Conservation (phyloP, 2,797 vertebrate species). For the Lophotriccus pileatus region DNA sequence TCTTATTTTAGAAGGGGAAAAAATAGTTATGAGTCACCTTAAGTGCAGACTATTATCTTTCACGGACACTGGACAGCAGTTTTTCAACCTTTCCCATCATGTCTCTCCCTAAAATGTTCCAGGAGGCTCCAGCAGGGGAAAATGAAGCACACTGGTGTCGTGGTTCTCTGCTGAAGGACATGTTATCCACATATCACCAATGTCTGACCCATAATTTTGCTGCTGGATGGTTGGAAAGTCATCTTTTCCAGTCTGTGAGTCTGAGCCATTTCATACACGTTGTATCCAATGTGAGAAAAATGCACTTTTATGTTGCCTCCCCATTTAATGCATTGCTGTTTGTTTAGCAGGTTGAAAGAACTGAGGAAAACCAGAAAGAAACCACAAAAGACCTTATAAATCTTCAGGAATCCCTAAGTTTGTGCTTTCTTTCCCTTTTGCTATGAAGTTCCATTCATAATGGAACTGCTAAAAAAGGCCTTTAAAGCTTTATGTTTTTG, state of each 20-base stretch:
- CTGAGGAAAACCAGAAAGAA: neutral
- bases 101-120: neutral
- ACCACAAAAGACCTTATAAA: neutral
- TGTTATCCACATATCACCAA: no score
- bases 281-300: neutral
- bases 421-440: neutral
- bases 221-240: neutral
- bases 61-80: neutral
- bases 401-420: neutral
- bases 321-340: neutral
- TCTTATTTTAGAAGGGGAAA: neutral
- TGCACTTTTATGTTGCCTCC: neutral
- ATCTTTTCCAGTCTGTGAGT: neutral
- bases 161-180: neutral
- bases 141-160: neutral
- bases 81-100: neutral
- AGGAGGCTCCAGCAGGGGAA: neutral
- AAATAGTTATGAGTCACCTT: neutral
- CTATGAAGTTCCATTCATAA: neutral
- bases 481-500: neutral
- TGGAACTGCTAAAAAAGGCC: neutral
- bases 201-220: neutral
- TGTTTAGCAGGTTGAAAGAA: neutral
- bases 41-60: slow-evolving; percentile 14
- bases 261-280: neutral